Conservation (phyloP, 2,888 invertebrate species). For the Tetrapedia diversipes region DNA sequence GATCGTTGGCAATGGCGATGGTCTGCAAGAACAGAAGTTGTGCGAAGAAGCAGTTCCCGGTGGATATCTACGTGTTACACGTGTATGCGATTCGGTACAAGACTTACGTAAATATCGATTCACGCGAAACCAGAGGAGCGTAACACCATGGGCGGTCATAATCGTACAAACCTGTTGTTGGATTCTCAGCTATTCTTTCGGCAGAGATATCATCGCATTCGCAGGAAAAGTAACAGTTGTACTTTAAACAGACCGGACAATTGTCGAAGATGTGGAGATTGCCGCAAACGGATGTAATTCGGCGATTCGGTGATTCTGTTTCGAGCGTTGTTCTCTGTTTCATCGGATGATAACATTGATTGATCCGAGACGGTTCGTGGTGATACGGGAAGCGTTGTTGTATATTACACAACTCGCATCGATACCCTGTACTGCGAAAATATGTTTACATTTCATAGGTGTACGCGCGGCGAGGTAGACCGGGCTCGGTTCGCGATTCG, state of each 20-base stretch:
- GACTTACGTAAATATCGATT: constrained; percentile 18
- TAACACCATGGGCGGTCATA: no score
- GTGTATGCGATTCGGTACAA: no score
- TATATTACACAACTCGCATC: constrained; percentile 5
- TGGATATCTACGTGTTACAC: no score
- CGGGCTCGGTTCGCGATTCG: no score
- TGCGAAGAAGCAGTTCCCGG: no score
- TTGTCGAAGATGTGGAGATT: constrained; percentile 70
- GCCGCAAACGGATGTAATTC: constrained; percentile 47
- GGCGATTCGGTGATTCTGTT: not conserved
- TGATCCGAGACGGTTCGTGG: constrained; percentile 30
- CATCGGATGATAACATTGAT: constrained; percentile 65
- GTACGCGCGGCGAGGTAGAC: no score
- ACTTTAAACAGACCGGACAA: constrained; percentile 78
- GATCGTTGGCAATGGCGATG: not conserved
- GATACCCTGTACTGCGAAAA: constrained; percentile 19
- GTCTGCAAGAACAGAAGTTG: constrained; percentile 3
- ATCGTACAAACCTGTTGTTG: not conserved
- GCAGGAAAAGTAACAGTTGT: constrained; percentile 75
- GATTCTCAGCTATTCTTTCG: not conserved
- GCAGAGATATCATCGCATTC: constrained; percentile 27
- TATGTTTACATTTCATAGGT: not conserved
- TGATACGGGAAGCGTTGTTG: constrained; percentile 1
- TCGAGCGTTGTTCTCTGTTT: constrained; percentile 44
- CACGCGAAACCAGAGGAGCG: not conserved